These are phyloP conservation scores for Sturmia bella DNA, from an alignment of 2,888 invertebrate species.

Conservation along the genomic window DNA sequence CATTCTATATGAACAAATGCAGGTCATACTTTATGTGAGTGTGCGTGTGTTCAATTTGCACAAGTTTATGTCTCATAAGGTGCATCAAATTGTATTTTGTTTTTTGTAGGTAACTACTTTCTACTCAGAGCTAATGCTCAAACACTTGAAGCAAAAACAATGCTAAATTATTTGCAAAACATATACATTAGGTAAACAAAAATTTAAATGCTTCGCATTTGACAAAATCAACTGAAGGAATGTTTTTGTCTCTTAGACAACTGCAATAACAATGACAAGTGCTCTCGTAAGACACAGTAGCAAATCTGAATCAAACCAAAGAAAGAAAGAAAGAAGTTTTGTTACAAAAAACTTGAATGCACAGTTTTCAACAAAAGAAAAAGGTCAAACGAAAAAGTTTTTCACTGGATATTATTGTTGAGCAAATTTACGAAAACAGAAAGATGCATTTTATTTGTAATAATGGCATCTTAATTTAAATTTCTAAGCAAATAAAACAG, in stretches of 20 bases:
- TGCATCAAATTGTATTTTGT: background rate
- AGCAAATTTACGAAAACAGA: background rate
- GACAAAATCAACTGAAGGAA: constrained; percentile 59
- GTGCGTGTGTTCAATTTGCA: background rate
- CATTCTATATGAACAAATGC: constrained; percentile 3
- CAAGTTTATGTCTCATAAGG: background rate
- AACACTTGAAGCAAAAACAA: constrained; percentile 59
- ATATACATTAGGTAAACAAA: constrained; percentile 54
- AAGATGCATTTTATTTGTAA: constrained; percentile 14
- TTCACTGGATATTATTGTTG: constrained; percentile 8
- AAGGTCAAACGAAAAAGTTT: constrained; percentile 35
- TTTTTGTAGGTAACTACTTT: constrained; percentile 13
- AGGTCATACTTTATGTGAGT: too few species aligned
- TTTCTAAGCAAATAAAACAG: constrained; percentile 33
- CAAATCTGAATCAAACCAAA: background rate
- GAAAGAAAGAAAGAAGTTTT: background rate
- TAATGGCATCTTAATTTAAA: constrained; percentile 51
- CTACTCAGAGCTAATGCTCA: constrained; percentile 56
- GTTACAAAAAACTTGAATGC: constrained; percentile 12
- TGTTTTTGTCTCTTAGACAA: constrained; percentile 14
- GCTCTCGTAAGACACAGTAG: constrained; percentile 24
- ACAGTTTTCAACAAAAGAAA: constrained; percentile 41
- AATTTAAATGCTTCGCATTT: constrained; percentile 63
- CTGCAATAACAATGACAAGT: constrained; percentile 9
- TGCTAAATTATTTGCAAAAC: constrained; percentile 61